These are phyloP conservation scores for Oreotragus oreotragus DNA, from an alignment of 2,113 vertebrate species.

Conservation along the genomic window DNA sequence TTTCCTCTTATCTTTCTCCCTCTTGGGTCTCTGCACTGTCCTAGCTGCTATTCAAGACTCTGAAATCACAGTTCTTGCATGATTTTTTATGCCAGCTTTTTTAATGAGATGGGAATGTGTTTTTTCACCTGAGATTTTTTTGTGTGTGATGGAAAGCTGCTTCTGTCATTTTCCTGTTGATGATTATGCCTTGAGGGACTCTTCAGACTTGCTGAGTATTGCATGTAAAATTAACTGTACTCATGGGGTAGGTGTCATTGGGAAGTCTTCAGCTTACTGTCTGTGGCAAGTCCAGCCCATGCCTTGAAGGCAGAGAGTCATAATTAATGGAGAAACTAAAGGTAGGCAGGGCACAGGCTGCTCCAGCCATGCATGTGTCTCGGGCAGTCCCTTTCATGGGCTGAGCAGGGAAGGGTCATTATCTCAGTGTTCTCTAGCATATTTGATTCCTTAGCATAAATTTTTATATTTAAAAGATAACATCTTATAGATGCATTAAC, in stretches of 20 bases:
- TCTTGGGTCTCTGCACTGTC: neutral
- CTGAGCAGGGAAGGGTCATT: slow-evolving; percentile 38
- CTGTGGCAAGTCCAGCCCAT: slow-evolving; percentile 43
- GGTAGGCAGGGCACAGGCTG: neutral
- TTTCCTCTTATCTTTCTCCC: neutral
- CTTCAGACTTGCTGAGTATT: slow-evolving; percentile 56
- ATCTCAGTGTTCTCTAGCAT: slow-evolving; percentile 45
- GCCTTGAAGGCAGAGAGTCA: slow-evolving; percentile 50
- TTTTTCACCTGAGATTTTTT: slow-evolving; percentile 47
- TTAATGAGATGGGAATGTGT: slow-evolving; percentile 39
- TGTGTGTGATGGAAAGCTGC: slow-evolving; percentile 50
- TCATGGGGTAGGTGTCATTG: slow-evolving; percentile 36
- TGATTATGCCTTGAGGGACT: slow-evolving; percentile 43
- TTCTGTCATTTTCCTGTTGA: slow-evolving; percentile 63
- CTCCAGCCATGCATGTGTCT: neutral
- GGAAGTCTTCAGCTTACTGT: slow-evolving; percentile 59
- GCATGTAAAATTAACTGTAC: slow-evolving; percentile 68
- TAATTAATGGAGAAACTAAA: slow-evolving; percentile 55
- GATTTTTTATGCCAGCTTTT: slow-evolving; percentile 35
- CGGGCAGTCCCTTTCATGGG: slow-evolving; percentile 11
- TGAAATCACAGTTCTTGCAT: slow-evolving; percentile 34
- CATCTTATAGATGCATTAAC: slow-evolving; percentile 56
- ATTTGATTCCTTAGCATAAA: slow-evolving; percentile 57
- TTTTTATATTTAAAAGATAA: slow-evolving; percentile 69
- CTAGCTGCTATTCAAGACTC: neutral